A percentile compares a stretch with the other conserved stretches of the same genome.
These are phyloP conservation scores for Hydropotes inermis DNA, from an alignment of 2,113 vertebrate species.

Conservation along the genomic window DNA sequence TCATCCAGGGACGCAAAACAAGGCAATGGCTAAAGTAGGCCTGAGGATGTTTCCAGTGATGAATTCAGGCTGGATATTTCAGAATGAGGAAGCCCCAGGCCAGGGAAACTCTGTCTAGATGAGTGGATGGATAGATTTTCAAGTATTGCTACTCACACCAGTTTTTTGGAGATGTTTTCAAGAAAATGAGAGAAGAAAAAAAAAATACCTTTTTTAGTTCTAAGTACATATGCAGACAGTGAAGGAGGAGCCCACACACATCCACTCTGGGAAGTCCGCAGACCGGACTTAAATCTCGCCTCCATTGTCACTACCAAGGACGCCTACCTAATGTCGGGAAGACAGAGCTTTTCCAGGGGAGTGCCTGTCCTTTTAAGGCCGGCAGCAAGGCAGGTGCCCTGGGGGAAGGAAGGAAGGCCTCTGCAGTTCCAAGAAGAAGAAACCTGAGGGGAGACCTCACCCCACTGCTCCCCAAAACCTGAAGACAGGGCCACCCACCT, in stretches of 20 bases:
- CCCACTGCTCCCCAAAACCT: background rate
- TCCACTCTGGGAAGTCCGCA: background rate
- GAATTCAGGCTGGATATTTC: background rate
- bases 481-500: background rate
- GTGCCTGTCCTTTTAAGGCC: background rate
- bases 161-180: background rate
- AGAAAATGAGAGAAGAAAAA: background rate
- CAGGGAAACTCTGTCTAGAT: background rate
- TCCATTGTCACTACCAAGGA: background rate
- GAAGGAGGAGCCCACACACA: background rate
- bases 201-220: background rate
- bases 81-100: background rate
- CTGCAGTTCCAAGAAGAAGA: background rate
- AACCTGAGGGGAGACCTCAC: background rate
- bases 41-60: background rate
- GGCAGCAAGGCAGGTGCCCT: background rate
- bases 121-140: background rate
- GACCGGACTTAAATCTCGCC: background rate
- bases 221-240: background rate
- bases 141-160: background rate
- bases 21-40: background rate
- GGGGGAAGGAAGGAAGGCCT: background rate
- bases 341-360: background rate
- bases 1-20: background rate
- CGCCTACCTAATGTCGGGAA: background rate